Conservation (phyloP, 1,140 invertebrate genomes). For the Drosophila lini region DNA sequence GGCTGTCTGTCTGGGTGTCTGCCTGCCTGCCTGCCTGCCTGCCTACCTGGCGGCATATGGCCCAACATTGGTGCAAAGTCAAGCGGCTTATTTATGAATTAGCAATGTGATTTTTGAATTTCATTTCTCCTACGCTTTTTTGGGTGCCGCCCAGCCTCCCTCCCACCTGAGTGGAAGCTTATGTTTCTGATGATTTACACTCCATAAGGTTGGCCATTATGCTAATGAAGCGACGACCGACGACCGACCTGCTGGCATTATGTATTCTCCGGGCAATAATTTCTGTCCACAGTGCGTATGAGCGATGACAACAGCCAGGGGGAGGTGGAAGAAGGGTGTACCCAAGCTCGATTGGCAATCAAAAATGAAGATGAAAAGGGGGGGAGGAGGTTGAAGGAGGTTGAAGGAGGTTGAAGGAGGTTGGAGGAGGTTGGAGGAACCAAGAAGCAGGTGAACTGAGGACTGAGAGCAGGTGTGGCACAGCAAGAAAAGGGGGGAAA, state of each 20-base stretch:
- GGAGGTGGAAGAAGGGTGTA: not conserved
- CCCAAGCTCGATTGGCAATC: conserved; percentile 11
- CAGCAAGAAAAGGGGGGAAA: not conserved
- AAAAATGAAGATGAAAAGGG: conserved; percentile 4
- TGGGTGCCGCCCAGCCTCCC: not conserved
- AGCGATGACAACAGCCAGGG: conserved; percentile 14
- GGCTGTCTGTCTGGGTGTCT: not conserved
- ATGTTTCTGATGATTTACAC: conserved; percentile 48
- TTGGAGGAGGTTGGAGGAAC: not conserved
- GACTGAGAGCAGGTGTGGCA: not conserved
- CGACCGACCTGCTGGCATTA: conserved; percentile 17
- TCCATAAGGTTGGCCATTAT: conserved; percentile 50
- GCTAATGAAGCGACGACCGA: conserved; percentile 41
- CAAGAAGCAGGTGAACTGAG: not conserved
- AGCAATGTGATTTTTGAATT: conserved; percentile 40
- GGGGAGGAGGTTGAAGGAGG: not conserved
- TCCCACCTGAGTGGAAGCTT: conserved; percentile 17
- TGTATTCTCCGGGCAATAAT: conserved; percentile 22
- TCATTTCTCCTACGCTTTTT: not conserved
- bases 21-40: not conserved
- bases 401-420: not conserved
- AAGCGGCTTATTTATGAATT: conserved; percentile 51
- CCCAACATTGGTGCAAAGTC: conserved; percentile 22
- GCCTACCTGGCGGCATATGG: conserved; percentile 8
- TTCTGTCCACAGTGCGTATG: conserved; percentile 36